phyloP scores from a whole-genome alignment of 30 jellyfish, hydroid and myxozoan genomes.

The Hydractinia symbiolongicarpus region DNA sequence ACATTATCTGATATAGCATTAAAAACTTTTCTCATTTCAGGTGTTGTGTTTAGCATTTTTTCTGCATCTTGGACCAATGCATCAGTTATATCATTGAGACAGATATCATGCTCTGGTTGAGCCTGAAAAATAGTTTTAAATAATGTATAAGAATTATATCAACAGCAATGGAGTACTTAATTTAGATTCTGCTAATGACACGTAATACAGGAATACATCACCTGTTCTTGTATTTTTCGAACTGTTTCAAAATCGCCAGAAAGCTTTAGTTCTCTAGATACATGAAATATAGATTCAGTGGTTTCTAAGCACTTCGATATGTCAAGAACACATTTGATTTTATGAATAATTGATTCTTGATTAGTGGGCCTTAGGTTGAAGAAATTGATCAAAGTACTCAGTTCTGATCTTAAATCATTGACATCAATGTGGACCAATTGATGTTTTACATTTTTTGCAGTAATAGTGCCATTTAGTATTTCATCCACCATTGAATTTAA shows the following conservation, averaged over 20 bases:
- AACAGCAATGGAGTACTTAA: no score
- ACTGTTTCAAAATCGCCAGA: slow-evolving; percentile 25
- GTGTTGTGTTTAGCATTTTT: slow-evolving; percentile 25
- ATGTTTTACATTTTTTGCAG: no score
- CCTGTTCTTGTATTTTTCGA: slow-evolving; percentile 14
- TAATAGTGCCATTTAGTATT: no score
- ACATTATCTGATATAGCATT: slow-evolving; percentile 24
- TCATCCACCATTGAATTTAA: no score
- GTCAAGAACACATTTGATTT: slow-evolving; percentile 18
- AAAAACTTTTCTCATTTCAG: slow-evolving; percentile 42
- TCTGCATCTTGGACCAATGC: slow-evolving; percentile 28
- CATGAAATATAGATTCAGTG: slow-evolving; percentile 23
- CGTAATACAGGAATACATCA: no score
- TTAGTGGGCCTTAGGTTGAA: no score
- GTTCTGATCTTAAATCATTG: no score
- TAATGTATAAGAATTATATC: not conserved
- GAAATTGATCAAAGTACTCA: no score
- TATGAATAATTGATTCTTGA: not conserved
- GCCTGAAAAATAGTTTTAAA: slow-evolving; percentile 6
- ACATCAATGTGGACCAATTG: no score
- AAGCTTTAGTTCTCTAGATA: slow-evolving; percentile 23
- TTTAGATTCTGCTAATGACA: no score
- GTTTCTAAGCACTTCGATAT: slow-evolving; percentile 1
- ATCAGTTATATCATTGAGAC: slow-evolving; percentile 23
- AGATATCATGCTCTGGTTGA: not conserved